Evolutionary conservation across 1,140 invertebrate species (phyloP).

Genomic region (Capitella teleta): DNA sequence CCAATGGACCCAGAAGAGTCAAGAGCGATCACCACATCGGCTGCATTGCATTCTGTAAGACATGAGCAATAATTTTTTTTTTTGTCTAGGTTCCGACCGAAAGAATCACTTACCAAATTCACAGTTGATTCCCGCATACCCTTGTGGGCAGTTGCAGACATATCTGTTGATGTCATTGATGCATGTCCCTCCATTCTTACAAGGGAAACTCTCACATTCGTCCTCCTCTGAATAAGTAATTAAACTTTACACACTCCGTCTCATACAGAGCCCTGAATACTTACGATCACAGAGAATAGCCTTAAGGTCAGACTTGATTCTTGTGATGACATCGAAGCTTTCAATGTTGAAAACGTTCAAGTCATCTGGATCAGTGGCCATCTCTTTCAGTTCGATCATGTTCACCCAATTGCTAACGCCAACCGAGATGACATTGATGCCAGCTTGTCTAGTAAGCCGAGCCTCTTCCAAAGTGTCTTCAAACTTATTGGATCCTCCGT

Average conservation of each 20-base stretch:
- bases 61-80: too few species aligned
- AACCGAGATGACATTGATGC: conserved; percentile 1
- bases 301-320: neutral
- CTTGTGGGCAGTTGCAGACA: conserved; percentile 11
- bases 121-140: conserved; percentile 32
- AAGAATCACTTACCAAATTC: conserved; percentile 23
- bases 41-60: conserved; percentile 1
- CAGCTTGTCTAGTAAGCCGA: neutral
- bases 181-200: conserved; percentile 8
- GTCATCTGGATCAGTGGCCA: conserved; percentile 6
- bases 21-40: conserved; percentile 7
- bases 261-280: neutral
- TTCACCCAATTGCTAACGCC: conserved; percentile 6
- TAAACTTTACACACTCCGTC: too few species aligned
- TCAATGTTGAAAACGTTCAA: neutral
- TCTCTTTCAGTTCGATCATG: conserved; percentile 4
- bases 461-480: conserved; percentile 3
- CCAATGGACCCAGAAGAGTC: conserved; percentile 3
- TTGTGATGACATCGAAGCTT: neutral
- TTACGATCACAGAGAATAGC: neutral
- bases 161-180: conserved; percentile 2
- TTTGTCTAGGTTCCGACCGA: too few species aligned
- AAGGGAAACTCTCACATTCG: conserved; percentile 10
- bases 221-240: conserved; percentile 1
- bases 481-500: conserved; percentile 13